A percentile compares a stretch with the other conserved stretches of the same genome.
phyloP scores from a whole-genome alignment of 2,113 vertebrate species.

The Paracanthobrama guichenoti region DNA sequence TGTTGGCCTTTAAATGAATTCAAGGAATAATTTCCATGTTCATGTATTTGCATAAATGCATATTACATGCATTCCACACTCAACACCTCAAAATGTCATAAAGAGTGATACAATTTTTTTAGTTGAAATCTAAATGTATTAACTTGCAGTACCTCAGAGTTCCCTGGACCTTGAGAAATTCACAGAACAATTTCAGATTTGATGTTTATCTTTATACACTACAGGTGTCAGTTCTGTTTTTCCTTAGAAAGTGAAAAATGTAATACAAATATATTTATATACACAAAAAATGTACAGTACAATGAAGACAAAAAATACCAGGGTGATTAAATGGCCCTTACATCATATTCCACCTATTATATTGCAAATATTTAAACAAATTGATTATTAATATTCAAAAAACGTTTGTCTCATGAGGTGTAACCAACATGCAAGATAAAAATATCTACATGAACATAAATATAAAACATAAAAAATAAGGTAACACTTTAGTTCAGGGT shows the following conservation, averaged over 20 bases:
- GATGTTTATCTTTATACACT: neutral
- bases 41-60: constrained; percentile 79
- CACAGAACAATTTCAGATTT: neutral
- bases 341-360: too few relatives aligned
- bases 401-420: neutral
- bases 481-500: too few relatives aligned
- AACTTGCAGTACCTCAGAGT: constrained; percentile 55
- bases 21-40: constrained; percentile 72
- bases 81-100: constrained; percentile 55
- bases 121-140: constrained; percentile 66
- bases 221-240: neutral
- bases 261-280: neutral
- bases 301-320: neutral
- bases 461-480: neutral
- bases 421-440: neutral
- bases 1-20: constrained; percentile 78
- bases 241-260: neutral
- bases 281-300: neutral
- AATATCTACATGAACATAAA: neutral
- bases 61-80: constrained; percentile 70
- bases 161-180: neutral
- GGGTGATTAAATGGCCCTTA: neutral
- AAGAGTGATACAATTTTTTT: constrained; percentile 40
- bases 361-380: neutral
- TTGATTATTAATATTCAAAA: neutral